phyloP scores from a whole-genome alignment of 2,113 vertebrate species.

The Cygnus atratus region DNA sequence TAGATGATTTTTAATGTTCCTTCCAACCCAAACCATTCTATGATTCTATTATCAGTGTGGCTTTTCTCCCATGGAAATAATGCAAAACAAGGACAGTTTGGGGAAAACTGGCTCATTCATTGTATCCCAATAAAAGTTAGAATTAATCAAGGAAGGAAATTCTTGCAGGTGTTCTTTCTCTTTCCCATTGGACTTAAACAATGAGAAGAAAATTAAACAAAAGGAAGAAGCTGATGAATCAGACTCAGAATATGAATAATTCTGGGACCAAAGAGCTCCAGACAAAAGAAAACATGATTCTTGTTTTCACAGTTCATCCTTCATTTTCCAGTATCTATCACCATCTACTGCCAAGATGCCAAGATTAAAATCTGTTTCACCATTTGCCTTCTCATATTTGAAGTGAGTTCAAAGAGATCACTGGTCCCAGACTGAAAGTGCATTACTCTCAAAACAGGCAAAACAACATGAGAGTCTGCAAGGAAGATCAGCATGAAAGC shows the following conservation, averaged over 20 bases:
- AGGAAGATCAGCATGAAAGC: neutral
- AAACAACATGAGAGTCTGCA: neutral
- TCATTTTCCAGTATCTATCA: slow-evolving; percentile 20
- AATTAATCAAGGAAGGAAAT: slow-evolving; percentile 38
- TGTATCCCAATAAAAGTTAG: neutral
- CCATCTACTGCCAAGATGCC: slow-evolving; percentile 3
- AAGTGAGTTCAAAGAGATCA: slow-evolving; percentile 9
- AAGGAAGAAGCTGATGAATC: slow-evolving; percentile 17
- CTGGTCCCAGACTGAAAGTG: neutral
- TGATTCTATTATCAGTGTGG: neutral
- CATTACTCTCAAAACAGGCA: neutral
- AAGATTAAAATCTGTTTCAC: slow-evolving; percentile 56
- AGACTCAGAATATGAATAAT: slow-evolving; percentile 43
- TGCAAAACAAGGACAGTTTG: neutral
- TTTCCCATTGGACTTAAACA: slow-evolving; percentile 15
- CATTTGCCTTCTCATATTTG: slow-evolving; percentile 20
- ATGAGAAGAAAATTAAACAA: slow-evolving; percentile 22
- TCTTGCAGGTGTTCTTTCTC: slow-evolving; percentile 21
- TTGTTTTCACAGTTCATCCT: slow-evolving; percentile 25
- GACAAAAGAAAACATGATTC: slow-evolving; percentile 12
- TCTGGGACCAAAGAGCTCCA: neutral
- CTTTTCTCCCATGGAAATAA: neutral
- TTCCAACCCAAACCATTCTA: no score
- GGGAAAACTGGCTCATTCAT: neutral
- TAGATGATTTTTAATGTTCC: no score